Conservation (phyloP, 2,888 invertebrate species). For the Plebejus anna region DNA sequence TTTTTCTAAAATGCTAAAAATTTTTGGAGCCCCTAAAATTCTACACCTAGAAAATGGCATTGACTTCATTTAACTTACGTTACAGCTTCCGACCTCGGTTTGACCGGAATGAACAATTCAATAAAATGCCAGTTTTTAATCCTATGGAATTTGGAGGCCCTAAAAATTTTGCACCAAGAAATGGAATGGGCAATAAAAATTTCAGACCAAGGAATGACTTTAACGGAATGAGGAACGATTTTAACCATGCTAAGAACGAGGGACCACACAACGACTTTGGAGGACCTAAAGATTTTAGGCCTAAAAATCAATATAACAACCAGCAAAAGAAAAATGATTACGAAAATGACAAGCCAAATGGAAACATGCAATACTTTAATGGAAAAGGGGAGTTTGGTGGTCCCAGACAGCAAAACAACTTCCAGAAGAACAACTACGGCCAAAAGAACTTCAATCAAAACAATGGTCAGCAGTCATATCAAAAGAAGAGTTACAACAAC, state of each 20-base stretch:
- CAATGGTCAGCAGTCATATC: constrained; percentile 60
- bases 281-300: constrained; percentile 69
- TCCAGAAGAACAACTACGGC: constrained; percentile 63
- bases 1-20: not conserved
- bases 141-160: constrained; percentile 74
- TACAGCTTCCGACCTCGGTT: constrained; percentile 80
- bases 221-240: constrained; percentile 71
- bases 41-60: not conserved
- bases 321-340: constrained; percentile 64
- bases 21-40: not conserved
- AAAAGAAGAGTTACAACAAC: constrained; percentile 63
- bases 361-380: constrained; percentile 71
- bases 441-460: constrained; percentile 65
- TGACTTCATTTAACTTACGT: constrained; percentile 38
- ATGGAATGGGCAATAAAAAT: constrained; percentile 65
- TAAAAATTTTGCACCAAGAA: constrained; percentile 71
- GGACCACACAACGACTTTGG: constrained; percentile 69
- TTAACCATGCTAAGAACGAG: constrained; percentile 61
- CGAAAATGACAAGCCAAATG: constrained; percentile 60
- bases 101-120: constrained; percentile 83
- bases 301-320: constrained; percentile 68
- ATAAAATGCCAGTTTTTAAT: constrained; percentile 76
- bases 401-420: constrained; percentile 60
- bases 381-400: constrained; percentile 72
- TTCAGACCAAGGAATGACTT: constrained; percentile 74